Conservation (phyloP, 2,888 invertebrate genomes). For the Heterodera filipjevi region DNA sequence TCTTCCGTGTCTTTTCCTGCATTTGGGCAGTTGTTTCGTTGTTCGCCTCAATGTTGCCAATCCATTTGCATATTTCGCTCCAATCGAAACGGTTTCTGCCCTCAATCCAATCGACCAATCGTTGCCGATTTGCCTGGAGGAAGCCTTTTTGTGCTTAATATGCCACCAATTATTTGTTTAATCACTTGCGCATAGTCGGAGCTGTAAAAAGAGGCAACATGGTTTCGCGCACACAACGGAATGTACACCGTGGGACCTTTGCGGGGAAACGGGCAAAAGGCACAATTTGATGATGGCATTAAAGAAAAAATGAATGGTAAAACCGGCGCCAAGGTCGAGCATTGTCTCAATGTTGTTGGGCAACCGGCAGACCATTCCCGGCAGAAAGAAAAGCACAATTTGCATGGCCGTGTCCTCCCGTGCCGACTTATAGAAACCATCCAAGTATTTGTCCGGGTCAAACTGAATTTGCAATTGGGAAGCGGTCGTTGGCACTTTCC, state of each 20-base stretch:
- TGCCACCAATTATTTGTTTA: background rate
- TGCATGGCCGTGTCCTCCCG: constrained; percentile 64
- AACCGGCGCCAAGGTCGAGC: constrained; percentile 61
- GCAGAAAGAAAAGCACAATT: constrained; percentile 63
- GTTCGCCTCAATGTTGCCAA: constrained; percentile 58
- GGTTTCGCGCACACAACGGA: constrained; percentile 55
- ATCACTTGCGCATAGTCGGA: constrained; percentile 58
- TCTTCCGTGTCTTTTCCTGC: constrained; percentile 54
- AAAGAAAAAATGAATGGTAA: constrained; percentile 40
- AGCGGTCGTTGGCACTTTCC: background rate
- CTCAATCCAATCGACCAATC: constrained; percentile 56
- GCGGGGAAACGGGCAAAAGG: background rate
- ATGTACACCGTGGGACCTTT: constrained; percentile 55
- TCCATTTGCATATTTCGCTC: constrained; percentile 61
- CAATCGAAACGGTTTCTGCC: constrained; percentile 54
- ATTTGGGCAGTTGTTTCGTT: constrained; percentile 50
- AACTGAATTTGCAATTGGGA: constrained; percentile 48
- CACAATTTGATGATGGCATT: constrained; percentile 3
- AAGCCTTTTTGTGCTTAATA: background rate
- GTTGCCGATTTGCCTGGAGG: constrained; percentile 52
- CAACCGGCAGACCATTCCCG: constrained; percentile 63
- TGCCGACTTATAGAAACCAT: constrained; percentile 59
- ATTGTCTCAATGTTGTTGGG: constrained; percentile 53
- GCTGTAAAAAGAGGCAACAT: constrained; percentile 56
- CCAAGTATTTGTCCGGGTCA: constrained; percentile 57